phyloP scores from a whole-genome alignment of 2,888 invertebrate genomes.

The Epistrophe grossulariae region DNA sequence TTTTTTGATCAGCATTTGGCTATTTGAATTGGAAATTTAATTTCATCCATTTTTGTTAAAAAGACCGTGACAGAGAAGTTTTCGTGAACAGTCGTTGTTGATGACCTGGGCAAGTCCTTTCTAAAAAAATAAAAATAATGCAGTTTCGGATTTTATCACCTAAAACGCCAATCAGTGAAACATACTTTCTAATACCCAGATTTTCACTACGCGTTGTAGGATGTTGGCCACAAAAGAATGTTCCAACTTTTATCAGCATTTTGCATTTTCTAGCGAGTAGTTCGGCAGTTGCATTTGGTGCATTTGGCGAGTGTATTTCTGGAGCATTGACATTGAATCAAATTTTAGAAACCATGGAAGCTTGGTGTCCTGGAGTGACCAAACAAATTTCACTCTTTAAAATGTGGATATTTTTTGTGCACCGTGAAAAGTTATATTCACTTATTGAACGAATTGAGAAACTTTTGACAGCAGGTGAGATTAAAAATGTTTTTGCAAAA shows the following conservation, averaged over 20 bases:
- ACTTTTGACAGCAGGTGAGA: conserved; percentile 78
- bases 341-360: conserved; percentile 80
- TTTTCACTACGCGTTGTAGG: conserved; percentile 79
- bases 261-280: conserved; percentile 78
- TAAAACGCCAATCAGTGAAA: conserved; percentile 77
- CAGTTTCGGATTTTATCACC: conserved; percentile 71
- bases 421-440: conserved; percentile 77
- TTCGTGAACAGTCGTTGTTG: neutral
- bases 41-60: too few species aligned
- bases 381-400: conserved; percentile 81
- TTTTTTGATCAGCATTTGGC: neutral
- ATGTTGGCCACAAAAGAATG: conserved; percentile 79
- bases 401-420: conserved; percentile 79
- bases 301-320: conserved; percentile 79
- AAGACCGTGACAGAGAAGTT: neutral
- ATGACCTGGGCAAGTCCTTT: neutral
- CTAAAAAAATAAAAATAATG: conserved; percentile 52
- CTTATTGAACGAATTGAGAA: conserved; percentile 77
- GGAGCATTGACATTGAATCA: conserved; percentile 79
- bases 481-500: neutral
- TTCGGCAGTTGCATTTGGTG: conserved; percentile 79
- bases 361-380: conserved; percentile 81
- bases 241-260: conserved; percentile 69
- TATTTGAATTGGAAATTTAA: neutral
- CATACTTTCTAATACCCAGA: conserved; percentile 80